Base-by-base conservation (phyloP, 2,888 invertebrate species). In the Micoletzkya japonica region DNA sequence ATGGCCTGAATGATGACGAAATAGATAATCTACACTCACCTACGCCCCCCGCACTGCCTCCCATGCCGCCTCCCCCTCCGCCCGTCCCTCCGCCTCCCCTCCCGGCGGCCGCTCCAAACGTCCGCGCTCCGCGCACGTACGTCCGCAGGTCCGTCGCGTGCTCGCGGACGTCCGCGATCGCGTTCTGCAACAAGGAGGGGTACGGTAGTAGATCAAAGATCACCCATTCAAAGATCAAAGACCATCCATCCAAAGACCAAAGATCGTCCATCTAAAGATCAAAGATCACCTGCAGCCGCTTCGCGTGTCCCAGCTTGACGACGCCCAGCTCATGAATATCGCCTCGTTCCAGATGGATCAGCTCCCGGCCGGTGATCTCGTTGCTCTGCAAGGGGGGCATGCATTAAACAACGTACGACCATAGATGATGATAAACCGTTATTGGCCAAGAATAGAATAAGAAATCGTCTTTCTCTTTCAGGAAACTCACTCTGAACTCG, bases 301-400 rank as follows among this genome's bases (percentile, higher is more conserved):
- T 96, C 37, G 95, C 91, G 86, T 96, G 96, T 0, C 96, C 96
- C 64, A 96, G 93, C 88, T 96, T 96, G 14, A 91, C 91, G 68
- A 96, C 91, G 10, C 95, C 95, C 58, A 96, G 89, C 77, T 96
- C 96, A 86, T 88, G 88, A 54, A 88, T 83, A 78, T 88, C 88
- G 60, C 94, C 89, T 66, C 95, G 89, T 2, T 94, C 94, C 71
- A 97, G 88, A 64, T 76, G 75, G 50, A 75, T 72, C 71, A 77
- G 68, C 66, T 78, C 78, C 28, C 64, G 64, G 36, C 64, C 64
- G 34, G 64, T 64, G 64, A 64, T 64, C 28, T 50, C 64, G 44
- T 64, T 64, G 28, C 52, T 52, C 64, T 64, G 64, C 10, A 1
- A 4, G 7, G 20, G 20, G 28, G 30, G 26, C 56, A 56, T 2